Evolutionary conservation across 2,888 invertebrate genomes (phyloP), one percentile per base, ranked within the genome.

Genomic region (Chrysina gloriosa): DNA sequence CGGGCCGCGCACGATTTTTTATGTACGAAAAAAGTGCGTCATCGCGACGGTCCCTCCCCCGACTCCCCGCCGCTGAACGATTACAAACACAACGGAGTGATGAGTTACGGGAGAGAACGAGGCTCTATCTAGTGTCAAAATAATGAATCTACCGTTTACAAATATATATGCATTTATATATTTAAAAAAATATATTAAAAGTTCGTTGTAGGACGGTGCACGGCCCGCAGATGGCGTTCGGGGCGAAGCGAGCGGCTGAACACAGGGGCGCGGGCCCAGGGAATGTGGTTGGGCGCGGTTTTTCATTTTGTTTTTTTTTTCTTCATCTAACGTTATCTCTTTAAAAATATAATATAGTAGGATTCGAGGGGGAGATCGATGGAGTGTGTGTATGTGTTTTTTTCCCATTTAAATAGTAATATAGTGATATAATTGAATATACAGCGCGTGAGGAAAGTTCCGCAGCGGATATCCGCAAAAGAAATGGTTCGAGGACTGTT

Each of bases 291-390:
- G 76, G 77, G 76, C 74, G 76, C 73, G 74, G 71, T 73, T 77
- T 52, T 52, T 50, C 23, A 23, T 19, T 29, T 52, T 14, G 42
- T 42, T 76, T 34, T 36, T 16, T 56, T 27, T 50, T 27, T 50
- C 16, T 29, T 27, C 11, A 50, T 50, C 27, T 50, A 50, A 63
- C 23, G 23, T 34, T 63, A 61, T 25, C 36, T 36, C 36, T 39
- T 29, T 63, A 27, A 27, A 27, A 50, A 64, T 16, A 36, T 45
- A 29, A 61, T 45, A n/a, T n/a, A 16, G 69, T 69, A 70, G 75
- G 76, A 77, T 77, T 78, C 77, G 77, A 79, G 77, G 75, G 79
- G 76, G 81, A 80, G 79, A 81, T 80, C 81, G 80, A 78, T 79
- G 76, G 76, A 74, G 74, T 73, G 25, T 50, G 25, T 58, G 19